Evolutionary conservation across 2,888 invertebrate genomes (phyloP).

Genomic region (Ctenicera cuprea): DNA sequence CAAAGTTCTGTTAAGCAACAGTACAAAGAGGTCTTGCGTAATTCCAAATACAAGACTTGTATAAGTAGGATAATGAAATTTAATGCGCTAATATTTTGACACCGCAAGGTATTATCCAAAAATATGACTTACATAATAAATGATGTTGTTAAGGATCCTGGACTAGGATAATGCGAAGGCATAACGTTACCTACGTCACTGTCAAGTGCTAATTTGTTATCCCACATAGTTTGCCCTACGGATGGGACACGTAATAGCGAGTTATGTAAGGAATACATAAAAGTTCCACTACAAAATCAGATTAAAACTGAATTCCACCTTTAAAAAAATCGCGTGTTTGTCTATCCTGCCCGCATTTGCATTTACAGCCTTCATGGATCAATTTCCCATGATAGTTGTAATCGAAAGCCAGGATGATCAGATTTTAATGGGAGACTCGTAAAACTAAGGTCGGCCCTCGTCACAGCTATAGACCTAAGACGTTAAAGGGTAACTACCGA

Average conservation of each 20-base stretch:
- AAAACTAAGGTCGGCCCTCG: background rate
- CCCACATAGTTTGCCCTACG: slow-evolving; percentile 21
- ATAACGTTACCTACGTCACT: slow-evolving; percentile 38
- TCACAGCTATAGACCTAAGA: slow-evolving; percentile 4
- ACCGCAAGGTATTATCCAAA: slow-evolving; percentile 16
- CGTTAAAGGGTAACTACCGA: slow-evolving; percentile 5
- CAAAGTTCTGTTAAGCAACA: slow-evolving; percentile 10
- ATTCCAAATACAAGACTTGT: background rate
- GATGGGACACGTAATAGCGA: background rate
- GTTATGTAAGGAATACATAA: slow-evolving; percentile 2
- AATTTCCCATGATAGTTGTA: no score
- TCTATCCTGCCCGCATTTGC: no score
- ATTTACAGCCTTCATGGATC: no score
- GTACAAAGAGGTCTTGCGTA: slow-evolving; percentile 10
- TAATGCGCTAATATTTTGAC: slow-evolving; percentile 26
- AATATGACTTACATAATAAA: slow-evolving; percentile 33
- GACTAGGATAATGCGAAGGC: slow-evolving; percentile 30
- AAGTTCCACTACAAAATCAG: no score
- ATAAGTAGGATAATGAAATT: slow-evolving; percentile 14
- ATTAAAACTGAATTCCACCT: no score
- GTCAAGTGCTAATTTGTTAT: slow-evolving; percentile 39
- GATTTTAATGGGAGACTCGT: background rate
- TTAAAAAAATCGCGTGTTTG: no score
- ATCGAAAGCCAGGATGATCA: background rate
- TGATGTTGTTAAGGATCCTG: slow-evolving; percentile 31